These are phyloP conservation scores for Malurus alboscapulatus DNA, from an alignment of 2,113 vertebrate genomes.

Conservation along the genomic window DNA sequence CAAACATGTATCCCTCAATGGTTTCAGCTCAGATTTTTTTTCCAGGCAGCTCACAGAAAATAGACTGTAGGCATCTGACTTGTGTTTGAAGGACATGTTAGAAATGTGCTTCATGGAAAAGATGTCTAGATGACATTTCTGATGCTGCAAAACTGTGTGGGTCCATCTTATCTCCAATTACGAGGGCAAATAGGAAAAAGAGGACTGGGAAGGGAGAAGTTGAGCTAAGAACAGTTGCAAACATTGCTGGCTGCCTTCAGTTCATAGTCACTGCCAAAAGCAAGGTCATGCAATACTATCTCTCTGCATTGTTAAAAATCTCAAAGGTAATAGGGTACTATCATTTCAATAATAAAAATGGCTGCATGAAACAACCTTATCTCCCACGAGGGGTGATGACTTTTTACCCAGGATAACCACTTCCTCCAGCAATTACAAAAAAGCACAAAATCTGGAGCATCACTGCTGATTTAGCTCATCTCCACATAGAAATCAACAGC, in stretches of 20 bases:
- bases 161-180: conserved; percentile 24
- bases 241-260: background rate
- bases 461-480: background rate
- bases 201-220: background rate
- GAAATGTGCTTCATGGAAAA: background rate
- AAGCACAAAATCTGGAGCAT: background rate
- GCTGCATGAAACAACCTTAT: background rate
- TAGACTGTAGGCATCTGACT: background rate
- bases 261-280: background rate
- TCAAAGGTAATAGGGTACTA: background rate
- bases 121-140: conserved; percentile 29
- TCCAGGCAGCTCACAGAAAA: background rate
- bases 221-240: background rate
- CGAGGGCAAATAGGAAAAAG: conserved; percentile 9
- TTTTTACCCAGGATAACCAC: background rate
- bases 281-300: background rate
- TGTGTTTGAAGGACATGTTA: conserved; percentile 7
- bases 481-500: background rate
- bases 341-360: background rate
- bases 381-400: background rate
- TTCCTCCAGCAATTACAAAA: background rate
- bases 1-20: conserved; percentile 35
- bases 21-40: conserved; percentile 7
- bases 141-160: background rate
- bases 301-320: background rate